phyloP scores from a whole-genome alignment of 2,888 invertebrate species.

The Amphipoea oculea region DNA sequence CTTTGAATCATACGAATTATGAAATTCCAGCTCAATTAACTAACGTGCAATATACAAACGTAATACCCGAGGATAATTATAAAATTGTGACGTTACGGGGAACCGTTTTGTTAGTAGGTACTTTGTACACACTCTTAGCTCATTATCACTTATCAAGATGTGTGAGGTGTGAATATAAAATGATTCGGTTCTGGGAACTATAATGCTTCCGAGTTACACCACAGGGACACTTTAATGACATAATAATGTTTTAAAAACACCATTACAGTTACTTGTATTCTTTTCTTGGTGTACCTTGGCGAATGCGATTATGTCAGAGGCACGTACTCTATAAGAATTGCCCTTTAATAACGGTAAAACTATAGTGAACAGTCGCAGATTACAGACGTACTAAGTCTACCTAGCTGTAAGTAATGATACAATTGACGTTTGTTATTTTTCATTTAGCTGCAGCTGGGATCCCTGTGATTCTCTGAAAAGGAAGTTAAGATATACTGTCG shows the following conservation, averaged over 20 bases:
- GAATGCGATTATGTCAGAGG: constrained; percentile 84
- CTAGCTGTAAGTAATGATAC: constrained; percentile 89
- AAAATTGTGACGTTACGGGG: constrained; percentile 75
- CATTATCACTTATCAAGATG: constrained; percentile 80
- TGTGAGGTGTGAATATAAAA: constrained; percentile 82
- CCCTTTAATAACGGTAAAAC: constrained; percentile 87
- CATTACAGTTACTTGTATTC: constrained; percentile 75
- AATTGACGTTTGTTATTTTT: constrained; percentile 81
- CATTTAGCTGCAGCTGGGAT: constrained; percentile 71
- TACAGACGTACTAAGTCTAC: constrained; percentile 83
- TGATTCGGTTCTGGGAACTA: constrained; percentile 73
- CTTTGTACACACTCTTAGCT: constrained; percentile 66
- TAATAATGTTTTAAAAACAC: constrained; percentile 69
- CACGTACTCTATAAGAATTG: constrained; percentile 86
- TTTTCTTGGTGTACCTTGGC: constrained; percentile 76
- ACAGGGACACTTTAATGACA: constrained; percentile 68
- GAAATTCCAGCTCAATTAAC: constrained; percentile 76
- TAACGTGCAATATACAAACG: constrained; percentile 60
- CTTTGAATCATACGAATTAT: constrained; percentile 76
- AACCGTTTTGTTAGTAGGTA: constrained; percentile 80
- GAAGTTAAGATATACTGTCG: constrained; percentile 8
- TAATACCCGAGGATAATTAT: constrained; percentile 44
- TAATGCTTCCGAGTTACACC: constrained; percentile 68
- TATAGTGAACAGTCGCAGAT: constrained; percentile 87
- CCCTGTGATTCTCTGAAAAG: constrained; percentile 27